Base-by-base conservation (phyloP, 2,888 invertebrate genomes). In the Osmoderma eremita region DNA sequence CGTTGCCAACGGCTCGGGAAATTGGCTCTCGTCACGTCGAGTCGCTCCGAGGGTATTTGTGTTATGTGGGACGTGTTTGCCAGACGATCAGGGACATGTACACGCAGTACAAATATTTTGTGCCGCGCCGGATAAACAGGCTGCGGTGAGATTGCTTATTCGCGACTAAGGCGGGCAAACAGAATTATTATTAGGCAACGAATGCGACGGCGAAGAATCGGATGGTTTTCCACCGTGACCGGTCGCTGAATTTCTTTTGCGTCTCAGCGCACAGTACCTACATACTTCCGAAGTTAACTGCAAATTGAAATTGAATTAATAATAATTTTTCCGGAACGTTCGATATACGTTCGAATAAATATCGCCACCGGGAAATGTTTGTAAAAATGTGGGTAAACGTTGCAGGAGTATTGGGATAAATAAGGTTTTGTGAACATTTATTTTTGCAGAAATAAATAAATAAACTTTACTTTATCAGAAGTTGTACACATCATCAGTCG, bases 21-120 rank as follows among this genome's bases (percentile, higher is more conserved):
- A 80, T 79, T 79, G 79, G 77, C 75, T 78, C 78, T 77, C 77
- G 78, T 79, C 80, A 78, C 78, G 78, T 79, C 75, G 77, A 70
- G 70, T 71, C 71, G 71, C 72, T 74, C 73, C n/a, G n/a, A n/a
- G 73, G 74, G 75, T 77, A 76, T 77, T 74, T 75, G 75, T 74
- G 73, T 73, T 75, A 53, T 49, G n/a, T n/a, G 49, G 75, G 72
- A 71, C 73, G 62, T 70, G 73, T 70, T 74, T 72, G 71, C 72
- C 69, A 72, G 70, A 72, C 71, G 71, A 71, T 71, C 72, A 58
- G 69, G 72, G 70, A 71, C 72, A 68, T 71, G 73, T 69, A 71
- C 72, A 68, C 70, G 73, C 68, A 30, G 30, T 30, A 68, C 71
- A 74, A 73, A 74, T 72, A 74, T 74, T 72, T 73, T 71, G 62